A percentile compares a stretch with the other conserved stretches of the same genome.
phyloP scores from a whole-genome alignment of 2,888 invertebrate genomes.

The Drosophila vallismaia region DNA sequence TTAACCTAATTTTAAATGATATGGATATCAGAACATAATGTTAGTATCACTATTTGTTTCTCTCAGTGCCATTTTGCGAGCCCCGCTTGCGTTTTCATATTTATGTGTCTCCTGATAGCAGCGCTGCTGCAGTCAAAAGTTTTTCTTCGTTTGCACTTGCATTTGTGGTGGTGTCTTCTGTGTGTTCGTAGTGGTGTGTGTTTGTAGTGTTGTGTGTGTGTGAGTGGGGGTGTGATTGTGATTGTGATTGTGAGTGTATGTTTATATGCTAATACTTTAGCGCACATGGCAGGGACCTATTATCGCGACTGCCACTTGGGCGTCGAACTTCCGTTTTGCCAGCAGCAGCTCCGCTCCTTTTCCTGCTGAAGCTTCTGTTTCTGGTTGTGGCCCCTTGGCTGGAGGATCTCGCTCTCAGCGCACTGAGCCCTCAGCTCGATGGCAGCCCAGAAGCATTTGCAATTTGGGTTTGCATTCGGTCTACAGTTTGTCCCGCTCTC shows the following conservation, averaged over 20 bases:
- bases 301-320: conserved; percentile 78
- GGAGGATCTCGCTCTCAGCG: conserved; percentile 49
- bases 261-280: conserved; percentile 77
- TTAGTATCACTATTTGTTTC: neutral
- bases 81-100: conserved; percentile 75
- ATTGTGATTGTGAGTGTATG: conserved; percentile 48
- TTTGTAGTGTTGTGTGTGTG: conserved; percentile 4
- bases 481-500: conserved; percentile 4
- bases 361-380: conserved; percentile 9
- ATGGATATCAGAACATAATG: neutral
- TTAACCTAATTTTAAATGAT: neutral
- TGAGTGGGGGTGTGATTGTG: conserved; percentile 42
- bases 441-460: conserved; percentile 63
- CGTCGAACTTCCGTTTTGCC: conserved; percentile 73
- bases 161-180: conserved; percentile 4
- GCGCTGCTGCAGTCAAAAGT: conserved; percentile 68
- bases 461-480: conserved; percentile 60
- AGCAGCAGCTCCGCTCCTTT: neutral
- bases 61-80: conserved; percentile 48
- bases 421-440: conserved; percentile 31
- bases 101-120: conserved; percentile 77
- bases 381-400: conserved; percentile 11
- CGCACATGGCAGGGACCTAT: conserved; percentile 75
- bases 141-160: conserved; percentile 67
- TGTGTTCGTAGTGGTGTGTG: conserved; percentile 2